Evolutionary conservation across 2,888 invertebrate genomes (phyloP).

Genomic region (Drosophila testacea): DNA sequence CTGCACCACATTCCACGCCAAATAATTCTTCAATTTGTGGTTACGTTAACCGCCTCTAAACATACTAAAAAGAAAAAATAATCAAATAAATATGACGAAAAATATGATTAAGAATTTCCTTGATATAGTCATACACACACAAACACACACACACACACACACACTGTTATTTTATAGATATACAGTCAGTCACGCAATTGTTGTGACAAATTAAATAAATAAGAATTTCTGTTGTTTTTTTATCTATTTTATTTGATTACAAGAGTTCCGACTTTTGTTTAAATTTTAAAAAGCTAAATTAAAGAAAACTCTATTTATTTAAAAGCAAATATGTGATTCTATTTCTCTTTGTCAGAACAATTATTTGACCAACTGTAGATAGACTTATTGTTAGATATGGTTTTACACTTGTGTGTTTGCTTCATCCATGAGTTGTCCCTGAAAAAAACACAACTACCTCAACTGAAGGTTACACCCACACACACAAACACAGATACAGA

Average conservation of each 20-base stretch:
- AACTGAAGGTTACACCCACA: constrained; percentile 10
- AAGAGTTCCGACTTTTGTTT: no score
- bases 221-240: no score
- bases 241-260: no score
- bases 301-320: no score
- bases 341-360: background rate
- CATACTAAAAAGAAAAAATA: constrained; percentile 56
- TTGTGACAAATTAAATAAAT: background rate
- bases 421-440: constrained; percentile 28
- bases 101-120: constrained; percentile 64
- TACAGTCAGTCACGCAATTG: constrained; percentile 2
- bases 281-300: no score
- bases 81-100: constrained; percentile 15
- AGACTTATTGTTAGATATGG: constrained; percentile 30
- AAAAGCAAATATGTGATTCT: background rate
- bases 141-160: constrained; percentile 17
- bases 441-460: constrained; percentile 26
- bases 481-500: constrained; percentile 1
- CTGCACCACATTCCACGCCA: constrained; percentile 18
- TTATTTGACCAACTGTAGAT: constrained; percentile 3
- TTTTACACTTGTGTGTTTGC: constrained; percentile 17
- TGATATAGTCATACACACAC: constrained; percentile 26
- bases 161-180: constrained; percentile 3
- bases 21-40: constrained; percentile 27
- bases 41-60: constrained; percentile 60